Conservation (phyloP, 2,797 vertebrate genomes). For the Lepus townsendii region DNA sequence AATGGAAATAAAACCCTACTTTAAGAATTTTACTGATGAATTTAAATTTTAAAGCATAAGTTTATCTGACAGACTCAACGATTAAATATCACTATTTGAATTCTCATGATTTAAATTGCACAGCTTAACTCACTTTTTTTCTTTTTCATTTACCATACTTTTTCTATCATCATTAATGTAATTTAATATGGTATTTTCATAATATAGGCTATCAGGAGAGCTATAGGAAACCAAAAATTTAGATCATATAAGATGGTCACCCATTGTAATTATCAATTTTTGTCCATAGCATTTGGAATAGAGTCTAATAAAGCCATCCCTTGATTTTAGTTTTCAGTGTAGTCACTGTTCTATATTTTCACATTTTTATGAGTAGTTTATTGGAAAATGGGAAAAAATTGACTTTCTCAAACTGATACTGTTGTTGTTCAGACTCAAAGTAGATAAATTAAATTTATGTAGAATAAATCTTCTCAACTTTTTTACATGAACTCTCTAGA, state of each 20-base stretch:
- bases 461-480: constrained; percentile 1
- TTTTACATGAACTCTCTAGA: neutral
- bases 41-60: neutral
- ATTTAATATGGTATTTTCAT: neutral
- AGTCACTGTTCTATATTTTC: constrained; percentile 5
- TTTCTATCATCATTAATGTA: neutral
- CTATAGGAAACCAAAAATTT: neutral
- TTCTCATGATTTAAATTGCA: neutral
- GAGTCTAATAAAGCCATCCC: constrained; percentile 3
- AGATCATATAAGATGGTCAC: neutral
- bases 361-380: constrained; percentile 6
- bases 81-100: neutral
- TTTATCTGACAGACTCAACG: neutral
- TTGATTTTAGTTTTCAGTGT: constrained; percentile 13
- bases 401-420: neutral
- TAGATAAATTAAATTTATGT: neutral
- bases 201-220: neutral
- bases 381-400: constrained; percentile 8
- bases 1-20: neutral
- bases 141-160: neutral
- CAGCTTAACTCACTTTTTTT: neutral
- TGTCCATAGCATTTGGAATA: neutral
- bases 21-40: neutral
- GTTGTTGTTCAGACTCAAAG: neutral
- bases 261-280: neutral